Base-by-base conservation (phyloP, 2,113 vertebrate species). In the Apodemus speciosus region DNA sequence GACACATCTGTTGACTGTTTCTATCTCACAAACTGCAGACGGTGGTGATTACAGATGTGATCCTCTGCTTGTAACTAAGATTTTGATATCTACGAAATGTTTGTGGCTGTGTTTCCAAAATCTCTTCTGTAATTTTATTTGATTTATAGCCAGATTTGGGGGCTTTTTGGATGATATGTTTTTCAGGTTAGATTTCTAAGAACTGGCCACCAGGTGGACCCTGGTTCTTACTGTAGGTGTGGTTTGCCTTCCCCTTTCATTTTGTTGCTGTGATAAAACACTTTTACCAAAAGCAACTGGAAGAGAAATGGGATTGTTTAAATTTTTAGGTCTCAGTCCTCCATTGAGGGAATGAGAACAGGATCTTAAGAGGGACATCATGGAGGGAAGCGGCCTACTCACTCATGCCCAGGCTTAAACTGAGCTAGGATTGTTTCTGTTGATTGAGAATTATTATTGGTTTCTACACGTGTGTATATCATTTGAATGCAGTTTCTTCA, bases 1-100 rank as follows among this genome's bases (percentile, higher is more conserved):
- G 18, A 49, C 35, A 25, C 91, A 93, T 95, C 89, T 94, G 89
- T 94, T 92, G 77, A 94, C 25, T 60, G 35, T 51, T 64, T 72
- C 46, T 49, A 18, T 88, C 53, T 88, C 77, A n/a, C 0, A 89
- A 79, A 92, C 40, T 62, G 46, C 20, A 91, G 81, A 89, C 75
- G 7, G n/a, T 43, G 49, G 11, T 90, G 21, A 89, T 90, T 92
- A n/a, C 68, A 73, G 68, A 93, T 32, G 87, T 53, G 62, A 23
- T 51, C 5, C 79, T 88, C 62, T 90, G 60, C 35, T 90, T 96
- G 32, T 30, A 92, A 92, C 75, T 64, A 92, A 85, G 69, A 88
- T 16, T n/a, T 60, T 77, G 15, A 23, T 64, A 85, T 85, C 49
- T 49, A 32, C 32, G 84, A 83, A 91, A 90, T n/a, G 18, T 72